Evolutionary conservation across 2,797 vertebrate species (phyloP).

Genomic region (Oreochromis grahami): DNA sequence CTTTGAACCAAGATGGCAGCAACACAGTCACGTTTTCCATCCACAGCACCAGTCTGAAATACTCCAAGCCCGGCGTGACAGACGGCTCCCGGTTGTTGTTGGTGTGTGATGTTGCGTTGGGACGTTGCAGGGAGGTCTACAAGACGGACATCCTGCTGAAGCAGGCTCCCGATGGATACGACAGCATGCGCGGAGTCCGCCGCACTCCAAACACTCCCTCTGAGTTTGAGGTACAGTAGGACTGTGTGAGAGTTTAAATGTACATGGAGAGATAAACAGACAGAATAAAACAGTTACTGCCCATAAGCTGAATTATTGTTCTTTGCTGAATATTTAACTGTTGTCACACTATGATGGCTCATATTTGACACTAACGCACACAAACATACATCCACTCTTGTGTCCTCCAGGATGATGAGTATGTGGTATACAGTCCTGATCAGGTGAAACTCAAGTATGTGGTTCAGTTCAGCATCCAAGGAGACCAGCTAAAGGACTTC

Average conservation of each 20-base stretch:
- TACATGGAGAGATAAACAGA: neutral
- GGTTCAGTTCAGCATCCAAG: conserved; percentile 74
- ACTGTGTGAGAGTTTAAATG: neutral
- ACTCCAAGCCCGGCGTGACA: conserved; percentile 69
- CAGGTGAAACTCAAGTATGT: conserved; percentile 85
- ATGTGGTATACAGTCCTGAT: conserved; percentile 82
- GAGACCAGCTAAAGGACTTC: conserved; percentile 75
- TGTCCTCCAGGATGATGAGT: conserved; percentile 83
- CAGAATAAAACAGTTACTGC: neutral
- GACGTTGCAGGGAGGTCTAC: conserved; percentile 64
- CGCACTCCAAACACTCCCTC: conserved; percentile 27
- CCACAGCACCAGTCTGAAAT: conserved; percentile 78
- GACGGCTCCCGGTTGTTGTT: conserved; percentile 79
- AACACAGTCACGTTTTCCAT: neutral
- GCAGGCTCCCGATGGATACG: conserved; percentile 71
- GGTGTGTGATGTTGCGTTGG: conserved; percentile 84
- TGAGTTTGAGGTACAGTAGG: conserved; percentile 78
- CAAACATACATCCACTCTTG: neutral
- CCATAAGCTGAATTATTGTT: neutral
- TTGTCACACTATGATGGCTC: neutral
- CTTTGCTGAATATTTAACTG: neutral
- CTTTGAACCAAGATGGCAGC: neutral
- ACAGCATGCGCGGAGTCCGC: conserved; percentile 81
- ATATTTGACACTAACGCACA: neutral
- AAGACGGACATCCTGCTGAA: conserved; percentile 67